Evolutionary conservation across 2,888 invertebrate species (phyloP), one percentile per base, ranked within the genome.

Genomic region (Pardosa pseudoannulata): DNA sequence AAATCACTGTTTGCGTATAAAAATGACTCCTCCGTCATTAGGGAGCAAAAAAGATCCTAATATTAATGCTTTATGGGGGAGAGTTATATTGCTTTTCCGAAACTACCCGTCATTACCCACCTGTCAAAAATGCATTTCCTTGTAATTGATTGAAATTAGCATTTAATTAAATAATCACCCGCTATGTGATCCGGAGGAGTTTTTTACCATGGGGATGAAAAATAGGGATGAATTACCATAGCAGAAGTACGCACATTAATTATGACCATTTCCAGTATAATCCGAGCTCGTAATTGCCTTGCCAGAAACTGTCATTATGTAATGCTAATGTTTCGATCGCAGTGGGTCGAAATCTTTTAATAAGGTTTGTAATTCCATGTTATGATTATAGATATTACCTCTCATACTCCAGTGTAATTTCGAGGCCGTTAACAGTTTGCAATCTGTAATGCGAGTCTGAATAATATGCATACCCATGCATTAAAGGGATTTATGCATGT

Each of bases 141-240:
- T 19, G 23, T 56, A 56, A 56, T 56, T 56, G 56, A 56, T 56
- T 56, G 56, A 56, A 56, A 56, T 56, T 56, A 56, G 56, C 56
- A 56, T 56, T 56, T 56, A 56, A 56, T 56, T 56, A 56, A 56
- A 56, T 56, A 23, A 56, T 46, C 16, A 46, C 41, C 9, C 41
- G 41, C 41, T 16, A 46, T n/a, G 41, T 16, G 41, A 46, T 46
- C 41, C 41, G 2, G 41, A 16, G 2, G 41, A n/a, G n/a, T n/a
- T 46, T 46, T 46, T 46, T 46, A 46, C 41, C 9, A 2, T 16
- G 16, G 2, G 2, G 41, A 46, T 16, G 6, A 46, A 46, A 46
- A 11, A 46, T 46, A 46, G 41, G 16, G 16, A 9, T 1, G 41
- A 13, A 46, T 46, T 46, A 46, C 16, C 41, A 46, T 46, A 46